These are phyloP conservation scores for Drosophila sordidula DNA, from an alignment of 2,888 invertebrate species.

Conservation along the genomic window DNA sequence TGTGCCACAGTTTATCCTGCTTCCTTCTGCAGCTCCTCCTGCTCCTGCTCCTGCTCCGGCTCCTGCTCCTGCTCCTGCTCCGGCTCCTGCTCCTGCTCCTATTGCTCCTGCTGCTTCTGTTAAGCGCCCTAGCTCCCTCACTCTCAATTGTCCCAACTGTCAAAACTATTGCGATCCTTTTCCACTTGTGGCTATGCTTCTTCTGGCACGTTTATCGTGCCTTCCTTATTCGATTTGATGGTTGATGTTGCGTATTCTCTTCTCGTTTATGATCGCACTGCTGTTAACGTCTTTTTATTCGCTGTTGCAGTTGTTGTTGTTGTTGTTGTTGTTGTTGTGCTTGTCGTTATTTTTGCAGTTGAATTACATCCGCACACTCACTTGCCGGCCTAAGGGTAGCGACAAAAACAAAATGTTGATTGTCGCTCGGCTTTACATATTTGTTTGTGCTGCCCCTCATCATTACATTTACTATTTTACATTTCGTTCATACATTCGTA, in stretches of 20 bases:
- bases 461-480: conserved; percentile 40
- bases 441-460: conserved; percentile 64
- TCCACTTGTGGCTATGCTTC: neutral
- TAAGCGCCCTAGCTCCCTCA: neutral
- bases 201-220: neutral
- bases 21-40: neutral
- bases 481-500: conserved; percentile 27
- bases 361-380: conserved; percentile 6
- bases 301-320: neutral
- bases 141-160: neutral
- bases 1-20: neutral
- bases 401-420: conserved; percentile 50
- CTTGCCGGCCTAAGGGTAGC: conserved; percentile 45
- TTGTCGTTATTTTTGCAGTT: conserved; percentile 8
- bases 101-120: neutral
- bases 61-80: neutral
- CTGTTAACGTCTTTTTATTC: neutral
- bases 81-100: neutral
- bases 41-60: no score
- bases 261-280: neutral
- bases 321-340: conserved; percentile 2
- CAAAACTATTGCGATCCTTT: conserved; percentile 1
- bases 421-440: conserved; percentile 59
- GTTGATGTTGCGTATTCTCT: neutral
- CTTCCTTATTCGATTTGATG: no score